Base-by-base conservation (phyloP, 2,113 vertebrate genomes). In the Boulengerochromis microlepis region DNA sequence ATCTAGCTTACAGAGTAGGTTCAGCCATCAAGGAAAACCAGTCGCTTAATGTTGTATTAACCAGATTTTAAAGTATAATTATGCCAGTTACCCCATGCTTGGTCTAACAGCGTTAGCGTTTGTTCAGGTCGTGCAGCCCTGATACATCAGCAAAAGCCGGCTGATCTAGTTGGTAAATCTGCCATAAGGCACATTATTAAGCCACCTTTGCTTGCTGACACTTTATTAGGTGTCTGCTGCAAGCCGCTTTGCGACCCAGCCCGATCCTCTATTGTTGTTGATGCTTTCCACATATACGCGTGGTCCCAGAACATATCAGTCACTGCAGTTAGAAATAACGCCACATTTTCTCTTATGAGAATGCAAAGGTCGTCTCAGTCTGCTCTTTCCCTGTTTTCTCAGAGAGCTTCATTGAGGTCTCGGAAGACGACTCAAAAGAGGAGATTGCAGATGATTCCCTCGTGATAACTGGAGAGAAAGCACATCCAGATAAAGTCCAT, bases 361-460 rank as follows among this genome's bases (percentile, higher is more conserved):
- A 71, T 71, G 66, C 35, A 42, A 4, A 71, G 64, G 35, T 42
- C 0, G 0, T 0, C 35, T 42, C 35, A 71, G n/a, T 40, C 66
- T 40, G 35, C 66, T 15, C 66, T 71, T 71, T 42, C 12, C 57
- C 18, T 18, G 74, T 91, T 54, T 80, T 86, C 11, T 19, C 84
- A 97, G 96, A 96, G 64, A 96, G 95, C 66, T 97, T 97, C 74
- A 89, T 96, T 3, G 96, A 97, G 59, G 96, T 97, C 38, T 95
- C 96, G 38, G 96, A 95, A 8, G 93, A 91, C 3, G 94, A 96
- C 81, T 86, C 85, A 4, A 40, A 53, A 54, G 81, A 89, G 66
- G 93, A 90, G 3, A 81, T 87, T 33, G 66, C n/a, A 19, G 66
- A 85, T 6, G 82, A 90, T 57, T 83, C 89, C 2, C 24, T 22